phyloP scores from a whole-genome alignment of 2,113 vertebrate genomes.

The Cynoglossus semilaevis region DNA sequence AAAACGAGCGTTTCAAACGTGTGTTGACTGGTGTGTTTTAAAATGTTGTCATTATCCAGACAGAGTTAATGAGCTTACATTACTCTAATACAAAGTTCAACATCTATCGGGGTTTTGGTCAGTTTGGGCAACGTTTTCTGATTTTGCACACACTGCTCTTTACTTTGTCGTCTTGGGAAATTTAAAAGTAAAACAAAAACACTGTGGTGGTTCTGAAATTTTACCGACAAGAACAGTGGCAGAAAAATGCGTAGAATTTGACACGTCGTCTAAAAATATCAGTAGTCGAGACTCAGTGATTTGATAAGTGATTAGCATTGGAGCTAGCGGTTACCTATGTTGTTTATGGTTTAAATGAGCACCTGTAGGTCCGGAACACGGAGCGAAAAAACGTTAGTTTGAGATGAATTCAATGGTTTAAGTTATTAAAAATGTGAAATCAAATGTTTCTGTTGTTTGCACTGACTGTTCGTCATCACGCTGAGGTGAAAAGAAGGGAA shows the following conservation, averaged over 20 bases:
- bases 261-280: constrained; percentile 28
- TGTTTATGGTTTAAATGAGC: constrained; percentile 15
- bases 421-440: background rate
- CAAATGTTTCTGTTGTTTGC: background rate
- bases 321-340: constrained; percentile 17
- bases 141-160: no score
- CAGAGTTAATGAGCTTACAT: no score
- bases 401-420: background rate
- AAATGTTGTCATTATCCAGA: no score
- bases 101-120: no score
- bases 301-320: constrained; percentile 32
- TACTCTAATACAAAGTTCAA: no score
- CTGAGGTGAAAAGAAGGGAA: constrained; percentile 1
- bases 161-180: no score
- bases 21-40: no score
- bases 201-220: no score
- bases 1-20: no score
- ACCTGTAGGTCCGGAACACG: constrained; percentile 13
- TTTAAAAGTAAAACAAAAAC: background rate
- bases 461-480: constrained; percentile 9
- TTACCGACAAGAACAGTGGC: background rate
- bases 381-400: background rate
- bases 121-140: no score
- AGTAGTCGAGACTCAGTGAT: background rate
- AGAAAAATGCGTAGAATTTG: background rate